Percentiles rank a stretch among this genome's conserved stretches.
Conservation (phyloP, 2,113 vertebrate genomes). For the Xiphophorus hellerii region DNA sequence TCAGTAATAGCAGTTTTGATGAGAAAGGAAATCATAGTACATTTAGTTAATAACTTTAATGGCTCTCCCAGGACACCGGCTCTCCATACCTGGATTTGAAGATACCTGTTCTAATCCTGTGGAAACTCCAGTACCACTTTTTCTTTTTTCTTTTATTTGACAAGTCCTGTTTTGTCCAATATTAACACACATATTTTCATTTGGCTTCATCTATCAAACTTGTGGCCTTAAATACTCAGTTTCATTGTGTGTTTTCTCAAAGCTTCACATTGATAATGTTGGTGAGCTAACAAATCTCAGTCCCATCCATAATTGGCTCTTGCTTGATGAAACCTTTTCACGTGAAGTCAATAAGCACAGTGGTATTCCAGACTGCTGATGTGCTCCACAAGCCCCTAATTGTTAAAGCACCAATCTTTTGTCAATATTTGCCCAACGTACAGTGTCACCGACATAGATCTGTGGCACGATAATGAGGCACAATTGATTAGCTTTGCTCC, state of each 20-base stretch:
- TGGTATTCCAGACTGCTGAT: not conserved
- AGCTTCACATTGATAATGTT: not conserved
- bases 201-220: not conserved
- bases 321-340: constrained; percentile 7
- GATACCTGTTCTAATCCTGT: too few species aligned
- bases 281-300: not conserved
- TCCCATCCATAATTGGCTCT: constrained; percentile 6
- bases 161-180: too few species aligned
- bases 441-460: constrained; percentile 61
- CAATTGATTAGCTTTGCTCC: constrained; percentile 76
- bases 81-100: too few species aligned
- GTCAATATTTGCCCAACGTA: constrained; percentile 55
- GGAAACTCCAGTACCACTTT: too few species aligned
- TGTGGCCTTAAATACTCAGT: not conserved
- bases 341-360: constrained; percentile 27
- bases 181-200: too few species aligned
- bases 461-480: constrained; percentile 69
- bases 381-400: constrained; percentile 22
- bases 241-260: not conserved
- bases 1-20: not conserved
- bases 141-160: too few species aligned
- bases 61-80: not conserved
- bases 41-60: not conserved
- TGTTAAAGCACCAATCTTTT: constrained; percentile 51
- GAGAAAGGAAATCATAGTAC: not conserved